Evolutionary conservation across 2,888 invertebrate species (phyloP), one percentile per base, ranked within the genome.

Genomic region (Tridacna crocea): DNA sequence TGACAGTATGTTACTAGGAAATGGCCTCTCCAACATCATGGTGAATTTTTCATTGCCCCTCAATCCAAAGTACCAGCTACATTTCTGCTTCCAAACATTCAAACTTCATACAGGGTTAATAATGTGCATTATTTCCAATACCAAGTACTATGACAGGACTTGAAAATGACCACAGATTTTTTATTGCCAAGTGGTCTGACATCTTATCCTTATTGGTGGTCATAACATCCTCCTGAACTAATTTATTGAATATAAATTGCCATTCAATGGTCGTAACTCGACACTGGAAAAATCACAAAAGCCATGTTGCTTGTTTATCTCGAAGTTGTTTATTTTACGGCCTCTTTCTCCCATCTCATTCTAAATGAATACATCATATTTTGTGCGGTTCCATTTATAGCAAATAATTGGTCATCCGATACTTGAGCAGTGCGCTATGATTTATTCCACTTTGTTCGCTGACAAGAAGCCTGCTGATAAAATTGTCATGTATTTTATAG

Each of bases 401-500:
- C 76, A 36, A 17, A 68, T 76, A 76, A 76, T 76, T 76, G 76
- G 76, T 68, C 76, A 76, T 46, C 68, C 66, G 76, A 76, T 76
- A 66, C 26, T 15, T 24, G 15, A n/a, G 46, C 76, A 68, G 66
- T 76, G 66, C 36, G 51, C 66, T n/a, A 47, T 77, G 77, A 77
- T 77, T 70, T 77, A 77, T 77, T 61, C 72, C 61, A 46, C 77
- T 61, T 46, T 77, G 61, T 70, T 72, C 24, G 55, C 27, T 70
- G 72, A 77, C 77, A 72, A 65, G 72, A 58, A 72, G 24, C 77
- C 51, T 70, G 77, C 77, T 77, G 77, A 77, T 77, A 77, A 77
- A 77, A 72, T 77, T 77, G 77, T 77, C 70, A n/a, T 70, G 60
- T 77, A 51, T 58, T 77, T 77, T 77, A 77, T 77, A 61, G 72